Evolutionary conservation across 2,113 vertebrate genomes (phyloP).

Genomic region (Hippocampus zosterae): DNA sequence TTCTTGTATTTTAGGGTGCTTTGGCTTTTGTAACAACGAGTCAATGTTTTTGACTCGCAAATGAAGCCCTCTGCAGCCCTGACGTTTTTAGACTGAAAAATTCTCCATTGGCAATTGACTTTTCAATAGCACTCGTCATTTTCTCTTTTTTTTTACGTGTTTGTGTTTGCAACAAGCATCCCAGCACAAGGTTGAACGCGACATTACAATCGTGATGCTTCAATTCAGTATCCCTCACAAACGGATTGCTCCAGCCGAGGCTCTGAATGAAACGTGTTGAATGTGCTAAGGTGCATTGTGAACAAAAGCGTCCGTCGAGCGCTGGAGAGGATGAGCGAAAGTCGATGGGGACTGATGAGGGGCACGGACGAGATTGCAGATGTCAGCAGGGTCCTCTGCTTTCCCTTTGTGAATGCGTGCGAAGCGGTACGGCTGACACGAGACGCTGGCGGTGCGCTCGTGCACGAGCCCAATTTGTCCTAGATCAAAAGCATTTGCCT

Average conservation of each 20-base stretch:
- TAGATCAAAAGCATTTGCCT: too few species aligned
- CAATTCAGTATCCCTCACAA: too few species aligned
- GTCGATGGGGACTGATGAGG: constrained; percentile 48
- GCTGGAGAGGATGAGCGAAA: constrained; percentile 5
- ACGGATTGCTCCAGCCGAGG: background rate
- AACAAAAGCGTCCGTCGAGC: background rate
- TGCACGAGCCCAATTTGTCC: background rate
- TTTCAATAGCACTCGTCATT: constrained; percentile 8
- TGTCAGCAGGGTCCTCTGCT: constrained; percentile 32
- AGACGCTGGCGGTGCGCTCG: background rate
- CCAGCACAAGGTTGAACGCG: background rate
- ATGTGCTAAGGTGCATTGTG: background rate
- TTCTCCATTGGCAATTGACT: background rate
- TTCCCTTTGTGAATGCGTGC: background rate
- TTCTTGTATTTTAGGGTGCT: background rate
- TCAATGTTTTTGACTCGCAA: background rate
- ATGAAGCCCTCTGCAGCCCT: background rate
- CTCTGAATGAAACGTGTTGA: background rate
- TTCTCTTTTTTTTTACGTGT: constrained; percentile 8
- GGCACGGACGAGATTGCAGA: constrained; percentile 59
- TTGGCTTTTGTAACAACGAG: constrained; percentile 3
- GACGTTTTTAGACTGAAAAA: constrained; percentile 4
- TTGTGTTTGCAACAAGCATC: constrained; percentile 29
- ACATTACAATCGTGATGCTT: background rate
- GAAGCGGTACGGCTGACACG: background rate